Base-by-base conservation (phyloP, 2,888 invertebrate species). In the Drosophila nr. perissopoda region DNA sequence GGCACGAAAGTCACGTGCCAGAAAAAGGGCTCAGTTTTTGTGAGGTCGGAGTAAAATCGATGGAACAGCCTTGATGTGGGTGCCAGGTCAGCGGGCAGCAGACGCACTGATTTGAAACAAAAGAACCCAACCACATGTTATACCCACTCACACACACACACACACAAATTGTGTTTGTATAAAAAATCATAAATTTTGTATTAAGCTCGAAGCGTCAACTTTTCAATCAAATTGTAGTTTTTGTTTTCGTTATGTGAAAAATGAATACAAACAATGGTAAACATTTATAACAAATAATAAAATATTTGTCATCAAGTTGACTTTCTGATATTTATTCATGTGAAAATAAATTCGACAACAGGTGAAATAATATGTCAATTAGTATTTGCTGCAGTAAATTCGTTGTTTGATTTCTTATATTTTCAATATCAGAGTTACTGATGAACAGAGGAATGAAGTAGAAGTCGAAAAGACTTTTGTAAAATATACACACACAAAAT, bases 31-130 rank as follows among this genome's bases (percentile, higher is more conserved):
- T 61, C 36, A 36, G 36, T 21, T 45, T 40, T 54, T 29, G 11
- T 31, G 25, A 25, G 56, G 58, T 60, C 7, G 66, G 65, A 29
- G 45, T 49, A 73, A 78, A 78, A 78, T 76, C 77, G 73, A 79
- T 80, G 64, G 36, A 53, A 2, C 29, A 42, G 61, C 64, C 68
- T 61, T 76, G 69, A 76, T 76, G 73, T 66, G 73, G 77, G 69
- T 66, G 38, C 49, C 63, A 59, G 52, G 53, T 76, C 61, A 67
- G 25, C 36, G 45, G 70, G 61, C 49, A 58, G 60, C 49, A 49
- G 27, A 48, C 29, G 73, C 70, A 80, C 76, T 80, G 78, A 80
- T 77, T 80, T 70, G 42, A 76, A 73, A 80, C 69, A 67, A 73
- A 67, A 56, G 54, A 45, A 10, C 58, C 38, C 31, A 51, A 21